Base-by-base conservation (phyloP, 2,113 vertebrate genomes). In the Alligator sinensis region DNA sequence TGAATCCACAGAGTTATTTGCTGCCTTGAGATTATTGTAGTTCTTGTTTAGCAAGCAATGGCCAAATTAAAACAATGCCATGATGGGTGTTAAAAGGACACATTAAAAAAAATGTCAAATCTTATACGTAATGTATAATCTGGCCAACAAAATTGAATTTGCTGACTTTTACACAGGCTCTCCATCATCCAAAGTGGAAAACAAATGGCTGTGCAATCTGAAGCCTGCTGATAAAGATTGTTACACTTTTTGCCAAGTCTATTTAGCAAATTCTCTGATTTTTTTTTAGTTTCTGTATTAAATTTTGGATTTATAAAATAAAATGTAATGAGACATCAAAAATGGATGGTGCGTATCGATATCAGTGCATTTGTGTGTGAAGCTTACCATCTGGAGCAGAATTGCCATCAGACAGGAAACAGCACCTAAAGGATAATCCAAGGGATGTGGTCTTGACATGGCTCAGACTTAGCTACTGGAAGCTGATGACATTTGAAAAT, bases 331-430 rank as follows among this genome's bases (percentile, higher is more conserved):
- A 64, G n/a, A 61, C 59, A 61, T 62, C 38, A 34, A 90, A 91
- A 94, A 74, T 76, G 96, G 95, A 87, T 87, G 18, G 2, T 28
- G 58, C 61, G 1, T 80, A 80, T 82, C 63, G 84, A 91, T 76
- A 72, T 8, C 57, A 78, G 25, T 86, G 38, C 80, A 75, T 3
- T 86, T 24, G 1, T 21, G 83, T 61, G 8, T 93, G 47, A 92
- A 90, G 89, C 95, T 94, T 92, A 25, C 80, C 76, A 62, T 92
- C 85, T 96, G 95, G 76, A 93, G 27, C 81, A 88, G 61, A 80
- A 80, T 0, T 4, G 21, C 34, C 68, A 55, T 91, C 55, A 84
- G 5, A 55, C 76, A 13, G 0, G 2, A 86, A 34, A 84, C 1
- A 2, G 14, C 82, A 19, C 24, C 75, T 89, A n/a, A 30, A 59